A percentile compares a stretch with the other conserved stretches of the same genome.
Conservation (phyloP, 2,797 vertebrate genomes). For the Anas bahamensis region DNA sequence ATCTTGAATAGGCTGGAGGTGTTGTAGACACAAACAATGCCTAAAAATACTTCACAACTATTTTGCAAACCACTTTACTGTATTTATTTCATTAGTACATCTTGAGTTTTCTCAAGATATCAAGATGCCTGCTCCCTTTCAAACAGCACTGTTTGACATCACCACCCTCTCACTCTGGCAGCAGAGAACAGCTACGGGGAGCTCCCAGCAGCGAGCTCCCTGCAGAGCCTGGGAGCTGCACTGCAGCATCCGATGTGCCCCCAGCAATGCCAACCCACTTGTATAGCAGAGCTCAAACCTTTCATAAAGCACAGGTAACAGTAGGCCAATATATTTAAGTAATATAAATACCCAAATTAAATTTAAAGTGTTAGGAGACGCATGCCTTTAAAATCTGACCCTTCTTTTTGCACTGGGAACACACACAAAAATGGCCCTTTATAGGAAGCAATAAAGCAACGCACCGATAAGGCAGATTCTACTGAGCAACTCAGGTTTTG, state of each 20-base stretch:
- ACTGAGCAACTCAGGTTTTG: neutral
- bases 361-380: neutral
- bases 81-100: neutral
- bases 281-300: neutral
- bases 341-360: fast-evolving
- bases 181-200: neutral
- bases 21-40: neutral
- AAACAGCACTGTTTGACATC: neutral
- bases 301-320: neutral
- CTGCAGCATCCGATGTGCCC: fast-evolving
- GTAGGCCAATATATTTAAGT: neutral
- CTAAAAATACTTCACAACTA: neutral
- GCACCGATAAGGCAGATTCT: neutral
- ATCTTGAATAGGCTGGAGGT: neutral
- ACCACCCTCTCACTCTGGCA: neutral
- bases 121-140: neutral
- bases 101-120: neutral
- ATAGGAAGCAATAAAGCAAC: neutral
- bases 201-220: neutral
- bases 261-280: neutral
- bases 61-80: neutral
- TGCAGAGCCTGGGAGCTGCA: neutral
- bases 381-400: neutral
- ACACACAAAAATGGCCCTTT: neutral
- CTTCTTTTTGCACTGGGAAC: neutral